Base-by-base conservation (phyloP, 2,888 invertebrate species). In the Pyralis farinalis region DNA sequence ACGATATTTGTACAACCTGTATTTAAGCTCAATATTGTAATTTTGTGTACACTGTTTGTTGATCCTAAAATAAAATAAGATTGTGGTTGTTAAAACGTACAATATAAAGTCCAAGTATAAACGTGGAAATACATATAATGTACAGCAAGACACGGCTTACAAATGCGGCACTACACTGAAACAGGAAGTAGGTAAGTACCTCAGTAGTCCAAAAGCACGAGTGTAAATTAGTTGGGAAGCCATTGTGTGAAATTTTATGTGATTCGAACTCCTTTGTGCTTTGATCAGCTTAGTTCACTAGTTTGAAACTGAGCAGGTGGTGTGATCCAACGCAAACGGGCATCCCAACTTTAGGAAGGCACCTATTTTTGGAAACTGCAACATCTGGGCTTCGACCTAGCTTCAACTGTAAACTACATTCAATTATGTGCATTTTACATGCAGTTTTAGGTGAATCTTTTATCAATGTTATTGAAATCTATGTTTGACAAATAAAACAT, bases 241-340 rank as follows among this genome's bases (percentile, higher is more conserved):
- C 31, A 25, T 25, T 31, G 31, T 12, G 16, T 21, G 12, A 28
- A 55, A 51, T 61, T 66, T 62, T 67, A 58, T 63, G 55, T 49
- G 42, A 41, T 49, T 42, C 50, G 50, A 61, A 58, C 54, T 65
- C 61, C 63, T 71, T 72, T 63, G 60, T 63, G 55, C 67, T 66
- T 64, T 67, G 68, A 69, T 65, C 65, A 56, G 65, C 46, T 51
- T 47, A 51, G 60, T 57, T 42, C 49, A 42, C 47, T 47, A 63
- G 58, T 66, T 69, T 71, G 73, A 75, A 55, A 58, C 37, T 55
- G 54, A 56, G 57, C 77, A 78, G 77, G 61, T 73, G 76, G 60
- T 56, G 51, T 16, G 3, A 4, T 3, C 4, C 16, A 7, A 7
- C 25, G 16, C 25, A 7, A 25, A 25, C n/a, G 25, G n/a, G 25